phyloP scores from a whole-genome alignment of 2,113 vertebrate genomes.

The Myotis yumanensis region DNA sequence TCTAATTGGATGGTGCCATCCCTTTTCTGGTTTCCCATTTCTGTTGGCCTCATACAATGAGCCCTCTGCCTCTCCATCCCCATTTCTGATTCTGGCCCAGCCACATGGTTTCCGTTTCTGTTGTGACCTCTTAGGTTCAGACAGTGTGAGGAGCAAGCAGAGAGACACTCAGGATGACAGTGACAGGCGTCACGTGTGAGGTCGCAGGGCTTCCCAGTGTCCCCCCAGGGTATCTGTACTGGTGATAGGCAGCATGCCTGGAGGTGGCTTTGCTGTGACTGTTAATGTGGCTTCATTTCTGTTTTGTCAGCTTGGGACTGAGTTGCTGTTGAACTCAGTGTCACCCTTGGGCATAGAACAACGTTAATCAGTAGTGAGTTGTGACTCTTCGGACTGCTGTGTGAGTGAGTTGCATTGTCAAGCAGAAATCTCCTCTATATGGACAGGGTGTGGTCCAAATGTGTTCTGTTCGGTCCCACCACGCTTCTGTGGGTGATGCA shows the following conservation, averaged over 20 bases:
- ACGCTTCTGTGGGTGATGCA: not conserved
- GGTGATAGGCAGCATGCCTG: rapidly evolving
- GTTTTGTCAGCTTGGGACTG: not conserved
- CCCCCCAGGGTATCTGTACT: rapidly evolving
- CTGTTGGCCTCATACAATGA: rapidly evolving
- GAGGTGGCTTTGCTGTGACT: rapidly evolving
- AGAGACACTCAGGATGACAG: not conserved
- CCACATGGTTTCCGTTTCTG: rapidly evolving
- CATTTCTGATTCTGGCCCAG: rapidly evolving
- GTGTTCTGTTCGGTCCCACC: rapidly evolving
- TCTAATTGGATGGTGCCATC: not conserved
- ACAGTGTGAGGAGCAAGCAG: no score
- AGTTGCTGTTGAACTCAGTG: rapidly evolving
- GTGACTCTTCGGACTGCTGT: not conserved
- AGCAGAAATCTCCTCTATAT: not conserved
- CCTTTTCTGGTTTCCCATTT: not conserved
- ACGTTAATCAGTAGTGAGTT: rapidly evolving
- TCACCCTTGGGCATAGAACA: rapidly evolving
- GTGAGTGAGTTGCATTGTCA: no score
- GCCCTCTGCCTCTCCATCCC: not conserved
- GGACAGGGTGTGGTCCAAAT: rapidly evolving
- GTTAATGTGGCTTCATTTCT: not conserved
- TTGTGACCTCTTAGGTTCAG: not conserved
- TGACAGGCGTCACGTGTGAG: not conserved
- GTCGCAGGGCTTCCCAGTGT: not conserved